A percentile compares a stretch with the other conserved stretches of the same genome.
phyloP scores from a whole-genome alignment of 2,888 invertebrate species.

The Tinea pellionella region DNA sequence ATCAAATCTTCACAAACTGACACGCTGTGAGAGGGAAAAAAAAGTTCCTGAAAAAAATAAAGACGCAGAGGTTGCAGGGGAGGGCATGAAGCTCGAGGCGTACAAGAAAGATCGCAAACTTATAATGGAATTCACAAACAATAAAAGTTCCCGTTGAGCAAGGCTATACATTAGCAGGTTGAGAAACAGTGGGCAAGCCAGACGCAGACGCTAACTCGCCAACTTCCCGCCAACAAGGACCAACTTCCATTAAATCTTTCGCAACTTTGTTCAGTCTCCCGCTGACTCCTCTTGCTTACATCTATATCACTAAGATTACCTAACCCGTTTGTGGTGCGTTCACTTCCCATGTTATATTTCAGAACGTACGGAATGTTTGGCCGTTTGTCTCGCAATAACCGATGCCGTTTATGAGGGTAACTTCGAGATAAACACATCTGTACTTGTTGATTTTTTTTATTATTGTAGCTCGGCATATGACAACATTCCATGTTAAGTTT shows the following conservation, averaged over 20 bases:
- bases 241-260: slow-evolving; percentile 68
- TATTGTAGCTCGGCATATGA: no score
- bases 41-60: neutral
- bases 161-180: slow-evolving; percentile 53
- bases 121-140: slow-evolving; percentile 69
- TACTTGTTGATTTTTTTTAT: no score
- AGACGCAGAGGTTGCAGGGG: neutral
- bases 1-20: slow-evolving; percentile 3
- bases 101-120: slow-evolving; percentile 37
- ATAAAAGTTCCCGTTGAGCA: slow-evolving; percentile 66
- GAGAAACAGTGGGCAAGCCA: slow-evolving; percentile 23
- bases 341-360: no score
- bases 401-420: no score
- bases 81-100: neutral
- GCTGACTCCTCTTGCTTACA: slow-evolving; percentile 30
- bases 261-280: slow-evolving; percentile 53
- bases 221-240: slow-evolving; percentile 61
- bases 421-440: no score
- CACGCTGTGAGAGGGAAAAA: neutral
- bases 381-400: no score
- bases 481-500: no score
- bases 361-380: no score
- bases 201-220: slow-evolving; percentile 46
- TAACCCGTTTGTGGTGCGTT: neutral
- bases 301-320: slow-evolving; percentile 1